A percentile compares a stretch with the other conserved stretches of the same genome.
These are phyloP conservation scores for Camptogramma bilineatum DNA, from an alignment of 2,888 invertebrate species.

Conservation along the genomic window DNA sequence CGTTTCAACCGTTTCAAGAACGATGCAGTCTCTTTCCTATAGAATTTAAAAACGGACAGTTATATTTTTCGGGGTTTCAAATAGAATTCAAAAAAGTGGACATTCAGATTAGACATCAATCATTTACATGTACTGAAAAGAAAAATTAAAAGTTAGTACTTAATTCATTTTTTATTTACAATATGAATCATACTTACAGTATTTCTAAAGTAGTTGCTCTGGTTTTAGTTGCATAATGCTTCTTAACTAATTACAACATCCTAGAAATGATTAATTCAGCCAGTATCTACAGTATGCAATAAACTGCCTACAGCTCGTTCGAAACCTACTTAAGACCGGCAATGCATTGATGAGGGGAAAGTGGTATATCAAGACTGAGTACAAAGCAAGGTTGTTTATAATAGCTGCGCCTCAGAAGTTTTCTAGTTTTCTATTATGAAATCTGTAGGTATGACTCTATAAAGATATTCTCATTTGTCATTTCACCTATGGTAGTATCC, in stretches of 20 bases:
- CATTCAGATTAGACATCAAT: no score
- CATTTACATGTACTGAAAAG: no score
- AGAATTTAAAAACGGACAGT: no score
- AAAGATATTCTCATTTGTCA: neutral
- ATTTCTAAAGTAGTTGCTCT: neutral
- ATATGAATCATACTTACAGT: no score
- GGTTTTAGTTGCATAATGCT: neutral
- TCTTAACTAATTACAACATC: neutral
- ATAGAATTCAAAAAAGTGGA: no score
- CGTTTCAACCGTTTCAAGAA: no score
- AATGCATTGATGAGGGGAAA: slow-evolving; percentile 58
- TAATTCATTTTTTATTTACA: no score
- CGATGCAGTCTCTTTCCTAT: no score
- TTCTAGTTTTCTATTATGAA: slow-evolving; percentile 27
- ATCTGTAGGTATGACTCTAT: neutral
- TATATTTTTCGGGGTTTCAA: no score
- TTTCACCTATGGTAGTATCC: no score
- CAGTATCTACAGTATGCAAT: slow-evolving; percentile 21
- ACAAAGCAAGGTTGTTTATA: slow-evolving; percentile 25
- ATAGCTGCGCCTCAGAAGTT: slow-evolving; percentile 9
- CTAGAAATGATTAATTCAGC: slow-evolving; percentile 23
- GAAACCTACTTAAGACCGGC: slow-evolving; percentile 48
- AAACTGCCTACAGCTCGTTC: slow-evolving; percentile 32
- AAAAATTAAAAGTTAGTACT: no score
- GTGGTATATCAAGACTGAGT: slow-evolving; percentile 53